Evolutionary conservation across 2,113 vertebrate genomes (phyloP).

Genomic region (Delphinapterus leucas): DNA sequence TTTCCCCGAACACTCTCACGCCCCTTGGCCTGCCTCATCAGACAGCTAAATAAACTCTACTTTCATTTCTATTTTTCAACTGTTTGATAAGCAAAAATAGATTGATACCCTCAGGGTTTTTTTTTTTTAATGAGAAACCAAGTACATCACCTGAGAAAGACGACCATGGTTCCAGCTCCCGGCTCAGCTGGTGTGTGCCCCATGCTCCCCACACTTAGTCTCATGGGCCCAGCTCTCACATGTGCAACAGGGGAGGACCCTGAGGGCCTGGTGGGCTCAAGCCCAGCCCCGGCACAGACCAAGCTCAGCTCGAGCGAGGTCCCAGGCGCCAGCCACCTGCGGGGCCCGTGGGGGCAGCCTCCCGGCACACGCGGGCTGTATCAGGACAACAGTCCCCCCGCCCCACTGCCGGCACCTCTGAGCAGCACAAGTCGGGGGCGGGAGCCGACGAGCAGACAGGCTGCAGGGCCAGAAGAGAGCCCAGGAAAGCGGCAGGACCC

Average conservation of each 20-base stretch:
- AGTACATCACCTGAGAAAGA: fast-evolving
- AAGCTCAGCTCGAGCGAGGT: background rate
- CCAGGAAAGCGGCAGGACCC: too few relatives aligned
- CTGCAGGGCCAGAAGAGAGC: too few relatives aligned
- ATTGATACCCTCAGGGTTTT: background rate
- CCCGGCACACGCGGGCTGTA: fast-evolving
- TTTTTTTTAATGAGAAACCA: background rate
- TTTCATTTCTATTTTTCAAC: background rate
- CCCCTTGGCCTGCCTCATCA: background rate
- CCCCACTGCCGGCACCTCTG: too few relatives aligned
- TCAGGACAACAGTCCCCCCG: too few relatives aligned
- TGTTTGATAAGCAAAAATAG: background rate
- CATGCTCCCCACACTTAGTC: too few relatives aligned
- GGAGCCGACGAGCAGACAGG: too few relatives aligned
- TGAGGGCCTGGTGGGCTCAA: too few relatives aligned
- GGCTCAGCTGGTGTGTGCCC: fast-evolving
- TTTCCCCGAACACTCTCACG: background rate
- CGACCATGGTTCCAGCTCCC: background rate
- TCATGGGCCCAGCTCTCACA: background rate
- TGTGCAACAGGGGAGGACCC: background rate
- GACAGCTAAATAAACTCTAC: background rate
- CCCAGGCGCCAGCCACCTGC: background rate
- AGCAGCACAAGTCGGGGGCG: too few relatives aligned
- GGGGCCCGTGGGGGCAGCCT: background rate
- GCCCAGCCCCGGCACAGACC: background rate